Evolutionary conservation across 2,113 vertebrate genomes (phyloP), one percentile per base, ranked within the genome.

Genomic region (Crotalus helleri): DNA sequence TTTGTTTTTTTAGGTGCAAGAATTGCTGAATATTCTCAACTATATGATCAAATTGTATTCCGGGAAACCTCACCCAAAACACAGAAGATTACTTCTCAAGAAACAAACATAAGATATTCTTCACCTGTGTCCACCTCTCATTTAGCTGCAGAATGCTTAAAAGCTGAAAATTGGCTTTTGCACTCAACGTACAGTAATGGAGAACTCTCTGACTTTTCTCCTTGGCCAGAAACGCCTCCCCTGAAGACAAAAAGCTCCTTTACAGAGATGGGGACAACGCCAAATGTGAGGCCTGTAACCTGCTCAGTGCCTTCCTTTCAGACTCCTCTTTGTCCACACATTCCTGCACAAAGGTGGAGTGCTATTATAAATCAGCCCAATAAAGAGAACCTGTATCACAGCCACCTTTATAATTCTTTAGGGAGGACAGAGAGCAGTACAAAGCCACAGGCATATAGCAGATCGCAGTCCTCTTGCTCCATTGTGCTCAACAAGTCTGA

Each of bases 21-120:
- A 97, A 99, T 99, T 96, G 99, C 99, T 12, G 99, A 99, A 95
- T 99, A 99, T 97, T 99, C 99, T 26, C 99, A 99, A 85, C 98
- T 99, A 91, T 99, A 99, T 29, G 99, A 99, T 94, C 99, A 99
- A 97, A 98, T 99, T 13, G 97, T 98, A 94, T 99, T 99, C 95
- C 98, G 98, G 96, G 98, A 98, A 85, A 97, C 97, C 24, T 95
- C 97, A 49, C 95, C 95, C 29, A 97, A 96, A 93, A 95, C 93
- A 46, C 97, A 94, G 93, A 98, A 98, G 92, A 87, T 89, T 12
- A 53, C 81, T 85, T 95, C 90, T 92, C 97, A 90, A 55, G 98
- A 98, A 74, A 11, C 94, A 33, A 92, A 94, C 0, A 95, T 96
- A 69, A 93, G 96, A 9, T 97, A 97, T 88, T 95, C 97, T 2